Evolutionary conservation across 2,888 invertebrate species (phyloP), one percentile per base, ranked within the genome.

Genomic region (Craniophora ligustri): DNA sequence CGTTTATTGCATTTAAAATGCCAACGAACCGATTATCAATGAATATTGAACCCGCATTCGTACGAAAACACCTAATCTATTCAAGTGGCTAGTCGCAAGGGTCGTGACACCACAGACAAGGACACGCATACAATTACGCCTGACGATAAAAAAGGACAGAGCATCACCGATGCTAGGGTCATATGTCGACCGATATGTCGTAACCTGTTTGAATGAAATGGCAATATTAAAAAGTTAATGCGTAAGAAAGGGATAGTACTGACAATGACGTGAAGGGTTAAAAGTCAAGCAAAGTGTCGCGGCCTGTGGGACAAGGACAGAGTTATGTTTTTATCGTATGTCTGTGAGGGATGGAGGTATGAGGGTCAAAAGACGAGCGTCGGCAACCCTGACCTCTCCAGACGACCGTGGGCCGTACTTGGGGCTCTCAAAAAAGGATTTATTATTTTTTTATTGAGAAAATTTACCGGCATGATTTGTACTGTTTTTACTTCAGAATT

Each of bases 1-100:
- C 64, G 60, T 72, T 61, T 80, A 78, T 81, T 85, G 87, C 84
- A 89, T 90, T 86, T 87, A 75, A 88, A 91, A 91, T 86, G 86
- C 88, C 86, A 89, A 87, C 83, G 87, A 86, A 90, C 88, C 76
- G 70, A 76, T 87, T 91, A 93, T 92, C 92, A 89, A 88, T 92
- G 87, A 91, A 89, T 93, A 92, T 88, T 91, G 89, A 91, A 91
- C 90, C 78, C 87, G 73, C 69, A 80, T 82, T 84, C 82, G 79
- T 85, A 89, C 89, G 87, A 93, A 92, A 92, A 92, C 92, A 92
- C 91, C 88, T 92, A 93, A 93, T 93, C 92, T 92, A 93, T 92
- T 93, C 91, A 90, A 89, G 87, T 88, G 88, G 89, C 90, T 91
- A 92, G 91, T 82, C 84, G 84, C 79, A 85, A 75, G 89, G 92